Conservation (phyloP, 2,113 vertebrate genomes). For the Cyanoramphus novaezelandiae region DNA sequence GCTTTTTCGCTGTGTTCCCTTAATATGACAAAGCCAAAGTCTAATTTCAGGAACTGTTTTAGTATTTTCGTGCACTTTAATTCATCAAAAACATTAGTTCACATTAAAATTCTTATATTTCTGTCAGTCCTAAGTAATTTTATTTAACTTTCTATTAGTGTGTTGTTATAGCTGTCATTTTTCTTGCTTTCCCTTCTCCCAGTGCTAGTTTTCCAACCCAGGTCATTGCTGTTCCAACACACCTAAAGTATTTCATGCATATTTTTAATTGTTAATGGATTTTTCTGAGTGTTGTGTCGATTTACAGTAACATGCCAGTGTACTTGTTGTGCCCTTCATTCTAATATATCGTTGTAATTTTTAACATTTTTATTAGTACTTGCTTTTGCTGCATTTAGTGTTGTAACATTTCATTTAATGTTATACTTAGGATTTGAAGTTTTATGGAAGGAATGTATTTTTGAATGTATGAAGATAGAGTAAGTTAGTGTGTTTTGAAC, state of each 20-base stretch:
- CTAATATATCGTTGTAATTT: background rate
- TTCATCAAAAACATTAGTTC: background rate
- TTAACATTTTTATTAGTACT: background rate
- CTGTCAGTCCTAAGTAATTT: background rate
- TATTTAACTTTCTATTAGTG: background rate
- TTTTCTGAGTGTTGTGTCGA: background rate
- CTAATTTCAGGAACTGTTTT: slow-evolving; percentile 8
- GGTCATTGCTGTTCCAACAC: background rate
- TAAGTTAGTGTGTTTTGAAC: background rate
- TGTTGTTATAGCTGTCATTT: background rate
- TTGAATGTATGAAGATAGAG: background rate
- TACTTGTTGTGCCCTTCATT: background rate
- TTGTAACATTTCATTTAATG: background rate
- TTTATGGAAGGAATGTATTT: background rate
- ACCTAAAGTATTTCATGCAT: background rate
- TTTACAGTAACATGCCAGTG: background rate
- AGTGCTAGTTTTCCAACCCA: background rate
- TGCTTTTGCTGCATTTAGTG: background rate
- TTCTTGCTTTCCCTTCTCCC: background rate
- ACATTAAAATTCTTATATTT: background rate
- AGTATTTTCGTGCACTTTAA: background rate
- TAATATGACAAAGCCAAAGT: background rate
- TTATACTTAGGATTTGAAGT: background rate
- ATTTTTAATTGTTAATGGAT: background rate
- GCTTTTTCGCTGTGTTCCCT: background rate